Percentiles rank a stretch among this genome's conserved stretches.
phyloP scores from a whole-genome alignment of 2,888 invertebrate genomes.

The Nephrocerus scutellatus region DNA sequence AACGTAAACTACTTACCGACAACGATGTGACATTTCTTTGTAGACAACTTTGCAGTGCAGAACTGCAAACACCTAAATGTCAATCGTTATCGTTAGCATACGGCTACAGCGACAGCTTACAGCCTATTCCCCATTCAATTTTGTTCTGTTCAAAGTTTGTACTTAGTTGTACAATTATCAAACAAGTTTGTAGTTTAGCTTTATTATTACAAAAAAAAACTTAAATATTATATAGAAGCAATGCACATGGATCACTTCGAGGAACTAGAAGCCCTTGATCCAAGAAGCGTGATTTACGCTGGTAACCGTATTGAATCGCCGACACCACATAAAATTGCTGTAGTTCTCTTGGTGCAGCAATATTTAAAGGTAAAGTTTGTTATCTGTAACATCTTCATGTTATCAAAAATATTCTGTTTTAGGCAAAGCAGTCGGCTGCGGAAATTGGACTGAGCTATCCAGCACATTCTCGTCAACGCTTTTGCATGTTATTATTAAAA shows the following conservation, averaged over 20 bases:
- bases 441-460: conserved; percentile 41
- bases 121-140: too few species aligned
- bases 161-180: too few species aligned
- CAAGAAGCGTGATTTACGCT: conserved; percentile 30
- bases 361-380: conserved; percentile 56
- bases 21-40: too few species aligned
- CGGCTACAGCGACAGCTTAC: too few species aligned
- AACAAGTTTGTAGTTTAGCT: too few species aligned
- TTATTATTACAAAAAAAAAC: too few species aligned
- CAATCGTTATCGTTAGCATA: too few species aligned
- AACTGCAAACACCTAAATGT: too few species aligned
- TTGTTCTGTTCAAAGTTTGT: too few species aligned
- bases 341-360: conserved; percentile 67
- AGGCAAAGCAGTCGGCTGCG: conserved; percentile 38
- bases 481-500: conserved; percentile 72
- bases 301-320: conserved; percentile 49
- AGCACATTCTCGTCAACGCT: conserved; percentile 63
- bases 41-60: too few species aligned
- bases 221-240: too few species aligned
- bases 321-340: conserved; percentile 74
- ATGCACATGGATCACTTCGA: conserved; percentile 37
- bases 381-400: neutral
- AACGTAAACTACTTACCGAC: too few species aligned
- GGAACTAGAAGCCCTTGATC: conserved; percentile 42
- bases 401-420: neutral